Conservation (phyloP, 2,797 vertebrate species). For the Epinephelus coioides region DNA sequence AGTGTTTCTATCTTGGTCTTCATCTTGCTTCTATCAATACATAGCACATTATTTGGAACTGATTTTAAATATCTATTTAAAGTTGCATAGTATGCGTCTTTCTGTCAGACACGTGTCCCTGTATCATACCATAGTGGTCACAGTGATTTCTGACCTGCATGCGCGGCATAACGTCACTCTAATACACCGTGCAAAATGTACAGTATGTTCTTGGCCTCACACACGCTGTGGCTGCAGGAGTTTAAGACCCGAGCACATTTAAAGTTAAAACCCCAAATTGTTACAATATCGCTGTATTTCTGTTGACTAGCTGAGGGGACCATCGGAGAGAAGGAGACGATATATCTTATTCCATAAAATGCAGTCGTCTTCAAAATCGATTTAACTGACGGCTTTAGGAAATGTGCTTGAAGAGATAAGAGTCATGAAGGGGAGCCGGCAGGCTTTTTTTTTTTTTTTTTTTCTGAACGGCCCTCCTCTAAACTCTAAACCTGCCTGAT, state of each 20-base stretch:
- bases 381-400: conserved; percentile 74
- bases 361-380: conserved; percentile 75
- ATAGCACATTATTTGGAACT: background rate
- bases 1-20: background rate
- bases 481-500: conserved; percentile 73
- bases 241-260: conserved; percentile 33
- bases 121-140: background rate
- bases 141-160: background rate
- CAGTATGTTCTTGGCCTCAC: background rate
- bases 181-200: background rate
- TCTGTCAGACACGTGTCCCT: background rate
- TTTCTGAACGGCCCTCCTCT: conserved; percentile 53
- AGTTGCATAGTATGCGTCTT: background rate
- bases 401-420: conserved; percentile 81
- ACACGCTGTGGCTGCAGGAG: conserved; percentile 18
- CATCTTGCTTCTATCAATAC: background rate
- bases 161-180: background rate
- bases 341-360: conserved; percentile 71
- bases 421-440: conserved; percentile 60
- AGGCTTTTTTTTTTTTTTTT: conserved; percentile 24
- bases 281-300: conserved; percentile 33
- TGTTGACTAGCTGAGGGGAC: conserved; percentile 34
- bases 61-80: too few species aligned
- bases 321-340: conserved; percentile 33
- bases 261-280: conserved; percentile 53